A percentile compares a stretch with the other conserved stretches of the same genome.
These are phyloP conservation scores for Cepaea hortensis DNA, from an alignment of 2,888 invertebrate genomes.

Conservation along the genomic window DNA sequence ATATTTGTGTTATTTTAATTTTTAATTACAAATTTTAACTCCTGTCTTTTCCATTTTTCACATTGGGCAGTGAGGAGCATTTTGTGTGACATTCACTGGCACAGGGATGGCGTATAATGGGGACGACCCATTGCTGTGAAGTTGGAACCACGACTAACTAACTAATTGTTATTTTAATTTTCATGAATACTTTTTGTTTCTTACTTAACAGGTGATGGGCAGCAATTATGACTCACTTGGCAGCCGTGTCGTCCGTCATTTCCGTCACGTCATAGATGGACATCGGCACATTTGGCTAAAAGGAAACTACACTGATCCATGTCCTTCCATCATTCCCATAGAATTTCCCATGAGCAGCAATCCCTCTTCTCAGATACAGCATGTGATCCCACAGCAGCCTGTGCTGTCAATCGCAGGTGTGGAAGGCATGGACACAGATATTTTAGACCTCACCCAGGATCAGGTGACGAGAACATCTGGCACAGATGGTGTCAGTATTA, in stretches of 20 bases:
- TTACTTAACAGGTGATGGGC: conserved; percentile 66
- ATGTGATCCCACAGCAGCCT: background rate
- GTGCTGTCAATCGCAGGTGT: background rate
- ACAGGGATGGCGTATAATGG: no score
- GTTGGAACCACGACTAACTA: no score
- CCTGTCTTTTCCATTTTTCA: no score
- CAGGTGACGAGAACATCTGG: background rate
- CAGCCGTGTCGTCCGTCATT: conserved; percentile 70
- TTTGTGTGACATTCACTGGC: no score
- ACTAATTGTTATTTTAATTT: no score
- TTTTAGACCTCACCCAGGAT: background rate
- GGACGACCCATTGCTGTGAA: no score
- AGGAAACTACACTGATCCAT: conserved; percentile 63
- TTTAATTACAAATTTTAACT: no score
- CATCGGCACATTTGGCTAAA: conserved; percentile 69
- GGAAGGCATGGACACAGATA: background rate
- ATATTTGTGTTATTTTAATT: no score
- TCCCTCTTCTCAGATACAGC: background rate
- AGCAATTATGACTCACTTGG: conserved; percentile 72
- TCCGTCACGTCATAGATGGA: conserved; percentile 70
- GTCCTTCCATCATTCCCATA: conserved; percentile 32
- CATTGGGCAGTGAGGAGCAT: no score
- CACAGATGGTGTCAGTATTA: background rate
- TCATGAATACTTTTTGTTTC: background rate
- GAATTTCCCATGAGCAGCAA: background rate